Base-by-base conservation (phyloP, 2,797 vertebrate genomes). In the Alcedo quadribrachys region DNA sequence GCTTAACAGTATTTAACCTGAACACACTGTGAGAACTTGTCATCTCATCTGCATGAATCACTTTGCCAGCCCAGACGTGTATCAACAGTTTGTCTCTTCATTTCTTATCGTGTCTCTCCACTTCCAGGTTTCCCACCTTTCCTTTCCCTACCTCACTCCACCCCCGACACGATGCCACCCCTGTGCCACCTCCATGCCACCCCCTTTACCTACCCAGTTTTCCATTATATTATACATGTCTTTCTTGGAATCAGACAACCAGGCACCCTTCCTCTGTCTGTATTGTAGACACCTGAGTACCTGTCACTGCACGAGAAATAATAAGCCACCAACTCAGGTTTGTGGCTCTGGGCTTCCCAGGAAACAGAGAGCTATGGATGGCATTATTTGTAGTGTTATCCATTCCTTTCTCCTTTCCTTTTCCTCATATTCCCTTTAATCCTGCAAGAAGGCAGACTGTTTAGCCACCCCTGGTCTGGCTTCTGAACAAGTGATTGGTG, bases 1-100 rank as follows among this genome's bases (percentile, higher is more conserved):
- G 42, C 20, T 91, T 80, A 92, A 61, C 15, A 67, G 58, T 58
- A 76, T 22, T 88, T 88, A 92, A 95, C 60, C 75, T 73, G 48
- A 74, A 67, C 40, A 93, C 4, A 4, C 14, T 67, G 67, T 87
- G 81, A 76, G 93, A 92, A 61, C 14, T 13, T 45, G 35, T 25
- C 71, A 70, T 25, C 85, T 87, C 24, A 48, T 90, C 79, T 90
- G 53, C 68, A 80, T 67, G 89, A 55, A 71, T 70, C 55, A 79
- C 22, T 82, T 70, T 77, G 24, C 15, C 53, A 74, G 4, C 9
- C 3, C 16, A 67, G 61, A 60, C 12, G 12, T 53, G 9, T 28
- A 77, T 16, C 12, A 40, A 9, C 15, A n/a, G 62, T 86, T 66
- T 81, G 17, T 16, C 5, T 46, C 19, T 81, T 90, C 57, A 42